Conservation (phyloP, 2,797 vertebrate genomes). For the Liparis tanakae region DNA sequence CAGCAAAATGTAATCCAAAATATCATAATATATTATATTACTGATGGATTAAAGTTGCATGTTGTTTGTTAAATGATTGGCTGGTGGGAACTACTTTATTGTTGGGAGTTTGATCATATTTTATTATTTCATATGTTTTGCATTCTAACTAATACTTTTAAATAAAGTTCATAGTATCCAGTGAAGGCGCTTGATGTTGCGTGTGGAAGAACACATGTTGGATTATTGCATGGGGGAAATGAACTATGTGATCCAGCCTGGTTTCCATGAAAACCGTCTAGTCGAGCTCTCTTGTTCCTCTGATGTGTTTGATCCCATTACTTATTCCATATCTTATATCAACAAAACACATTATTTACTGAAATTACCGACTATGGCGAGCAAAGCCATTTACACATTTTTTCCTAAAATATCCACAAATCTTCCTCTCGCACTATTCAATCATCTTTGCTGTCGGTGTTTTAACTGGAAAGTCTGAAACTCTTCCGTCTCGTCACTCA, state of each 20-base stretch:
- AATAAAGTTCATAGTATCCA: neutral
- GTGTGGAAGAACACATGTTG: no score
- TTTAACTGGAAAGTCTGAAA: neutral
- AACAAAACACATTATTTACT: slow-evolving; percentile 8
- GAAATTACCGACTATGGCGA: neutral
- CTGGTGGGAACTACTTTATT: neutral
- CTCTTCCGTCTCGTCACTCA: slow-evolving; percentile 9
- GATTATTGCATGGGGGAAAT: neutral
- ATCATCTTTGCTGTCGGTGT: neutral
- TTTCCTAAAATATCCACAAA: neutral
- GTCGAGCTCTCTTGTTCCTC: neutral
- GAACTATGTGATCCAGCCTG: neutral
- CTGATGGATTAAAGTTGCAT: neutral
- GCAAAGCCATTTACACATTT: neutral
- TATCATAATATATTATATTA: neutral
- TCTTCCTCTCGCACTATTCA: neutral
- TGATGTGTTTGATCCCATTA: neutral
- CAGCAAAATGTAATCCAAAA: neutral
- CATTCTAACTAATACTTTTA: neutral
- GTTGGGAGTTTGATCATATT: neutral
- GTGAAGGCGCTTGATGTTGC: neutral
- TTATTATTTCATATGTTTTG: neutral
- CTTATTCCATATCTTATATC: neutral
- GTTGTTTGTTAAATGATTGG: neutral
- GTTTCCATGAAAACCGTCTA: neutral